Evolutionary conservation across 64 coral and sea anemone genomes (phyloP).

Genomic region (Porites lutea): DNA sequence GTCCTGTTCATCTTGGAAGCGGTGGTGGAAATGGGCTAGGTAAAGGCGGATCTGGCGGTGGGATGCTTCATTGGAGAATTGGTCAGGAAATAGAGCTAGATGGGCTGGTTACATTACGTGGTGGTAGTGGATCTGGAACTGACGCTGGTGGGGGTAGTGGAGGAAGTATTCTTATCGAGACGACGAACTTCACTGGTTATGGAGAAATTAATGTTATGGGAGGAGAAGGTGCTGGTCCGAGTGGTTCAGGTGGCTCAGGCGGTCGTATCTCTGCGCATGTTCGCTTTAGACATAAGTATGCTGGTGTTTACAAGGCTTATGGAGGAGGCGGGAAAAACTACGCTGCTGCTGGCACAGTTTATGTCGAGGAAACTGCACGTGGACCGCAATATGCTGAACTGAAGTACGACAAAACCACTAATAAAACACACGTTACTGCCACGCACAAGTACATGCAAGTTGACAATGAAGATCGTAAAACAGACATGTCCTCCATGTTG

Average conservation of each 20-base stretch:
- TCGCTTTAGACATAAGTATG: slow-evolving; percentile 90
- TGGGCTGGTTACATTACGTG: slow-evolving; percentile 82
- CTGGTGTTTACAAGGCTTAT: slow-evolving; percentile 81
- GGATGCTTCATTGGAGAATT: slow-evolving; percentile 87
- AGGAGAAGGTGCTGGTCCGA: slow-evolving; percentile 67
- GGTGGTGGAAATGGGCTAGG: slow-evolving; percentile 93
- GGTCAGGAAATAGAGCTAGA: slow-evolving; percentile 94
- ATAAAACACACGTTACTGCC: slow-evolving; percentile 73
- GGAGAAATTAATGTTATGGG: slow-evolving; percentile 94
- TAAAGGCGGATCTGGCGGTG: slow-evolving; percentile 82
- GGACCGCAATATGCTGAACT: slow-evolving; percentile 98
- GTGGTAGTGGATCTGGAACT: slow-evolving; percentile 57
- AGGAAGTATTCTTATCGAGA: slow-evolving; percentile 87
- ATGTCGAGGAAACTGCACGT: slow-evolving; percentile 94
- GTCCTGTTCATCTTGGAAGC: slow-evolving; percentile 82
- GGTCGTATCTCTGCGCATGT: slow-evolving; percentile 90
- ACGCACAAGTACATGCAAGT: slow-evolving; percentile 93
- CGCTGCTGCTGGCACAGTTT: slow-evolving; percentile 90
- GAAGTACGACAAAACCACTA: slow-evolving; percentile 88
- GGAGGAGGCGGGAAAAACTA: slow-evolving; percentile 82
- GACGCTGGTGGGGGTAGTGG: slow-evolving; percentile 95
- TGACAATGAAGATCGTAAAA: slow-evolving; percentile 87
- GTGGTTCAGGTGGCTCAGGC: slow-evolving; percentile 84
- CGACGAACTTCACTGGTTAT: slow-evolving; percentile 97
- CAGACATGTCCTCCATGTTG: slow-evolving; percentile 75